phyloP scores from a whole-genome alignment of 2,113 vertebrate genomes.

The Nyctereutes procyonoides region DNA sequence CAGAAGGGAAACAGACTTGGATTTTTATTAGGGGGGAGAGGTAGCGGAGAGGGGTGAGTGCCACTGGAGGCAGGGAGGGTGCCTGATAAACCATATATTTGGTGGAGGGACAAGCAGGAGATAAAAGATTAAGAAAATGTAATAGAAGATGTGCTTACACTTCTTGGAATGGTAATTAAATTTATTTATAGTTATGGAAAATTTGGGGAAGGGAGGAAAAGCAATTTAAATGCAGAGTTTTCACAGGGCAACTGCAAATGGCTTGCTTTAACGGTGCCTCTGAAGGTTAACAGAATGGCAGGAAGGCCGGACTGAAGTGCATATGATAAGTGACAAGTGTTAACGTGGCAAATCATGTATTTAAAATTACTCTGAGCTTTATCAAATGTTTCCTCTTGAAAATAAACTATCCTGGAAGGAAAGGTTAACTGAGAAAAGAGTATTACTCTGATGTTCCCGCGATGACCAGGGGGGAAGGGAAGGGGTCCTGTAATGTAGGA shows the following conservation, averaged over 20 bases:
- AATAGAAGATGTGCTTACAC: slow-evolving; percentile 72
- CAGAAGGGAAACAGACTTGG: background rate
- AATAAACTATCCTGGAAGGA: slow-evolving; percentile 76
- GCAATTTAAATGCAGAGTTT: slow-evolving; percentile 81
- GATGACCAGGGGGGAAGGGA: background rate
- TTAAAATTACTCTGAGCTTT: slow-evolving; percentile 80
- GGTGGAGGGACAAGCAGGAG: slow-evolving; percentile 63
- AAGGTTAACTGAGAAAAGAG: slow-evolving; percentile 78
- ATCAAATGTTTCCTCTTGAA: slow-evolving; percentile 80
- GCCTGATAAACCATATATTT: slow-evolving; percentile 66
- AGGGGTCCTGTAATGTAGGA: background rate
- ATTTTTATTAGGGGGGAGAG: background rate
- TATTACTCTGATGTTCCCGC: slow-evolving; percentile 50
- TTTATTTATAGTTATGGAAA: slow-evolving; percentile 81
- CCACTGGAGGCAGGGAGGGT: background rate
- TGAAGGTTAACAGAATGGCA: slow-evolving; percentile 79
- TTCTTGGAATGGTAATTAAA: slow-evolving; percentile 73
- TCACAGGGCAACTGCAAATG: slow-evolving; percentile 74
- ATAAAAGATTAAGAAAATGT: slow-evolving; percentile 75
- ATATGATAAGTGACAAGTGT: slow-evolving; percentile 79
- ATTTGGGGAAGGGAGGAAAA: slow-evolving; percentile 80
- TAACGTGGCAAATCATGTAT: slow-evolving; percentile 77
- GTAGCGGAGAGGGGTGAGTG: background rate
- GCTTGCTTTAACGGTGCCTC: slow-evolving; percentile 70
- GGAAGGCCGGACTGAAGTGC: slow-evolving; percentile 70